phyloP scores from a whole-genome alignment of 2,888 invertebrate genomes.

The Trilocha varians region DNA sequence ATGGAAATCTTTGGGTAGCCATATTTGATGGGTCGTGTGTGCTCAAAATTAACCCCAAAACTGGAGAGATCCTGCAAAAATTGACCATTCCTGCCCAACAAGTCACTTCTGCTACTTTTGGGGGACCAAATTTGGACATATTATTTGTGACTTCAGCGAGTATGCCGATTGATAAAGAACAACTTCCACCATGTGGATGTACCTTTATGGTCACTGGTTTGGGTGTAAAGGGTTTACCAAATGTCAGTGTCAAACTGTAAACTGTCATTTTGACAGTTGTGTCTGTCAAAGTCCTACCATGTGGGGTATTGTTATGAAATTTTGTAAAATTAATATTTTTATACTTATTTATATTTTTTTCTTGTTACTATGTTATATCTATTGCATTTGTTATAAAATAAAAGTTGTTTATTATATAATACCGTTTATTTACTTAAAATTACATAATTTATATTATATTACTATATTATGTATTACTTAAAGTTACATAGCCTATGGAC shows the following conservation, averaged over 20 bases:
- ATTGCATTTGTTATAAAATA: no score
- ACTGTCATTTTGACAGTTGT: background rate
- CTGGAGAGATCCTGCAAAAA: slow-evolving; percentile 69
- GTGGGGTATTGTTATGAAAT: no score
- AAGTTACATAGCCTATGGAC: no score
- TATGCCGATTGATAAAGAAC: slow-evolving; percentile 39
- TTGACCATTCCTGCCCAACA: slow-evolving; percentile 73
- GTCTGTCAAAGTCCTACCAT: background rate
- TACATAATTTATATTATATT: no score
- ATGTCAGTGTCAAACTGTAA: slow-evolving; percentile 33
- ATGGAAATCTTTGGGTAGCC: slow-evolving; percentile 84
- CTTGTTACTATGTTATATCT: no score
- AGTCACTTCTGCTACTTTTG: slow-evolving; percentile 82
- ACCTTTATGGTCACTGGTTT: slow-evolving; percentile 76
- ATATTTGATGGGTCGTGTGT: slow-evolving; percentile 77
- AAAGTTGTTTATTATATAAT: no score
- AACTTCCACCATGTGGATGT: slow-evolving; percentile 69
- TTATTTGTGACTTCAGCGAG: slow-evolving; percentile 77
- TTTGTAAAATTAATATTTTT: no score
- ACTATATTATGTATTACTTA: no score
- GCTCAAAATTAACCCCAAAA: slow-evolving; percentile 67
- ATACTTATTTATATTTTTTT: no score
- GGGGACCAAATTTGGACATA: slow-evolving; percentile 78
- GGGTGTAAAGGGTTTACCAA: slow-evolving; percentile 70
- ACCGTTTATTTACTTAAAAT: no score